Conservation (phyloP, 2,113 vertebrate genomes). For the Gymnarchus niloticus region DNA sequence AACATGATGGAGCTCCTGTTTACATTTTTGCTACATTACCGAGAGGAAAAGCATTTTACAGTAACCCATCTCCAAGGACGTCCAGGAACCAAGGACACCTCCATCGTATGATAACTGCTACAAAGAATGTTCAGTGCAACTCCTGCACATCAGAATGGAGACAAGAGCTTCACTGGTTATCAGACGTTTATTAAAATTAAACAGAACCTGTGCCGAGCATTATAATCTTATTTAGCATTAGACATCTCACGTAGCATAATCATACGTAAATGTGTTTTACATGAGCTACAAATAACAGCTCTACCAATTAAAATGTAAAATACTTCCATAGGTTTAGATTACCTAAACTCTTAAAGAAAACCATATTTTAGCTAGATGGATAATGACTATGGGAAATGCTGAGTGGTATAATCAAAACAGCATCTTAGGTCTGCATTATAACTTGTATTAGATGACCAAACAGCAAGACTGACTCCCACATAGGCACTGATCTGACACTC, state of each 20-base stretch:
- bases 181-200: not conserved
- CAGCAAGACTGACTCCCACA: not conserved
- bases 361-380: not conserved
- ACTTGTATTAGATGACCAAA: not conserved
- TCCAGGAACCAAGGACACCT: not conserved
- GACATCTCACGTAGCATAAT: slow-evolving; percentile 5
- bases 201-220: not conserved
- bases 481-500: not conserved
- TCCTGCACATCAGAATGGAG: not conserved
- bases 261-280: not conserved
- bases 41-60: not conserved
- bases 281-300: slow-evolving; percentile 10
- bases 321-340: not conserved
- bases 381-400: not conserved
- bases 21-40: not conserved
- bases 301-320: slow-evolving; percentile 8
- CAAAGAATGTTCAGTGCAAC: not conserved
- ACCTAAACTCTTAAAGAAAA: not conserved
- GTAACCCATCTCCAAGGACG: not conserved
- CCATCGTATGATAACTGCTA: not conserved
- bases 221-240: slow-evolving; percentile 4
- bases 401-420: not conserved
- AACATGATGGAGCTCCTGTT: not conserved
- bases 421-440: not conserved
- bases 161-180: not conserved